Evolutionary conservation across 2,797 vertebrate genomes (phyloP), one percentile per base, ranked within the genome.

Genomic region (Mormyrops attenuatus): DNA sequence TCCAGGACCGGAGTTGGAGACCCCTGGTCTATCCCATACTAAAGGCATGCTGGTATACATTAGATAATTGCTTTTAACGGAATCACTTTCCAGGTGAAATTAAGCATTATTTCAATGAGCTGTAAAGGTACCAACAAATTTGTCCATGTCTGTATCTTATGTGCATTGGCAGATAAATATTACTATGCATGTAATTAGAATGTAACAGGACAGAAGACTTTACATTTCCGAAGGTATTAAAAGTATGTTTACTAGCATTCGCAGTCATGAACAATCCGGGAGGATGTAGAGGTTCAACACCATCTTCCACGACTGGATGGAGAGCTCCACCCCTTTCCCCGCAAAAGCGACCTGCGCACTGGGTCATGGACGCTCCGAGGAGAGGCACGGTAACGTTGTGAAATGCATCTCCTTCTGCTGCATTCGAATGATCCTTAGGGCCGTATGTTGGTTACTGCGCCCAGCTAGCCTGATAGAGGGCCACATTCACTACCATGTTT

Each of bases 401-500:
- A 93, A 91, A 92, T 92, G 92, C 93, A 92, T 91, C 90, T 91
- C 84, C 88, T 90, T 86, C 85, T 77, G 92, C 90, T 92, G 94
- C 91, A 91, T 90, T 87, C 90, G 91, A 91, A 93, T 38, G 90
- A 91, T 80, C 49, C 92, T 90, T 92, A 34, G 92, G 94, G 92
- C 93, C 93, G 92, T 94, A 93, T 90, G 90, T 94, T 92, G 93
- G 73, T 89, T 85, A 87, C 92, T 92, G 90, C 91, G 26, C 47
- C 90, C 92, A 92, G 91, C 89, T 91, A 91, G 90, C 66, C 92
- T 84, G 52, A 88, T 77, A 92, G 88, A 91, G 89, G 90, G 89
- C 90, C 90, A 92, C 89, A 90, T 91, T 92, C 47, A 34, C 93
- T 94, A 94, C 93, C 91, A 94, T 94, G 93, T 93, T 94, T 93